phyloP scores from a whole-genome alignment of 2,797 vertebrate genomes.

The Megalops cyprinoides region DNA sequence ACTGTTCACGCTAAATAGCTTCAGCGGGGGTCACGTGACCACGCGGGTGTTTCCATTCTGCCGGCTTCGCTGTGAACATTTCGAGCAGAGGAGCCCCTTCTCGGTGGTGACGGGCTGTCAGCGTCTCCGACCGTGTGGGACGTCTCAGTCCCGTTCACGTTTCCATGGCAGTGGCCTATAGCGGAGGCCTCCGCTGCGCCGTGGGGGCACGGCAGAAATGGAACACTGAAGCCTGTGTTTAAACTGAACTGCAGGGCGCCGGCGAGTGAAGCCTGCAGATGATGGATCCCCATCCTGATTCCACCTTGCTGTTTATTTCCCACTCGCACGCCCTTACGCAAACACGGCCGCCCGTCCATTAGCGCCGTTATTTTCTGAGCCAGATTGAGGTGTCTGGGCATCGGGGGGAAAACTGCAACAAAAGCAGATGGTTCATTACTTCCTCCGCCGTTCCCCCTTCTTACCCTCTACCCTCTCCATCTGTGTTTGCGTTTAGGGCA shows the following conservation, averaged over 20 bases:
- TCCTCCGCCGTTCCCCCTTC: slow-evolving; percentile 20
- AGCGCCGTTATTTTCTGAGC: slow-evolving; percentile 28
- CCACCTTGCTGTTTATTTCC: slow-evolving; percentile 2
- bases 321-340: slow-evolving; percentile 28
- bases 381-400: slow-evolving; percentile 35
- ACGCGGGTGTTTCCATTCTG: slow-evolving; percentile 48
- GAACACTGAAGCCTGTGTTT: slow-evolving; percentile 47
- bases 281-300: slow-evolving; percentile 47
- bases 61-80: slow-evolving; percentile 47
- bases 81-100: slow-evolving; percentile 42
- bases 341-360: slow-evolving; percentile 36
- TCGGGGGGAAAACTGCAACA: slow-evolving; percentile 41
- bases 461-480: slow-evolving; percentile 36
- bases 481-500: slow-evolving; percentile 50
- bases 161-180: slow-evolving; percentile 42
- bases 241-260: slow-evolving; percentile 34
- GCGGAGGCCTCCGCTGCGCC: slow-evolving; percentile 36
- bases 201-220: slow-evolving; percentile 55
- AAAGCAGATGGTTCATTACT: slow-evolving; percentile 48
- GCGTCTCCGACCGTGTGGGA: slow-evolving; percentile 61
- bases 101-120: slow-evolving; percentile 67
- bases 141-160: slow-evolving; percentile 50
- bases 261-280: slow-evolving; percentile 39
- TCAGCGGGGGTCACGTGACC: slow-evolving; percentile 35
- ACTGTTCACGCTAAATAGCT: slow-evolving; percentile 39